Evolutionary conservation across 2,113 vertebrate species (phyloP), one percentile per base, ranked within the genome.

Genomic region (Etia nguti): DNA sequence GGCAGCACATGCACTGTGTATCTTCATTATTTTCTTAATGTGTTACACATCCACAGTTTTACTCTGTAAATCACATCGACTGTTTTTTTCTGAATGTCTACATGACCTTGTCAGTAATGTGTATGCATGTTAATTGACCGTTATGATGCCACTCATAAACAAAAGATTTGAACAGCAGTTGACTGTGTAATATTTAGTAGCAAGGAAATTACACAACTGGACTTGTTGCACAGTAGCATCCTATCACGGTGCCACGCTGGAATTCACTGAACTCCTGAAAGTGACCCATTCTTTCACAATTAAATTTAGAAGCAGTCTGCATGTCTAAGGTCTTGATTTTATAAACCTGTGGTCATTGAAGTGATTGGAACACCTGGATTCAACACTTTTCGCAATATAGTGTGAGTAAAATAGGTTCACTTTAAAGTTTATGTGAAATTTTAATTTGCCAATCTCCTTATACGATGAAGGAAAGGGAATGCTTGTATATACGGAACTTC

Each of bases 291-390:
- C 54, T 56, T 56, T 56, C n/a, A 56, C 10, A 54, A 54, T 3
- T 54, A 10, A 54, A 54, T 54, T 9, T 54, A 2, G 20, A 54
- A 54, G 52, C 10, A 54, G 20, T 54, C 52, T 54, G 52, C n/a
- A 24, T 55, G 54, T 55, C 52, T 55, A 55, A 10, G 54, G 10
- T 55, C 0, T 55, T 55, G 9, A 55, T 24, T 24, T 24, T 55
- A 55, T 12, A 55, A 7, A 55, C n/a, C 0, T 55, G 54, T 55
- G 54, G 54, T n/a, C 54, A 55, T 2, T 55, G 54, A 24, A 0
- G 0, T 0, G 54, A 55, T 24, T 22, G 2, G 0, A 22, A 55
- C 3, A 12, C 10, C n/a, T 55, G 6, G 24, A 55, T 22, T 55
- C 54, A 2, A 55, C n/a, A 55, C n/a, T 24, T 24, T 55, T 12